Evolutionary conservation across 2,888 invertebrate genomes (phyloP).

Genomic region (Cataglyphis albicans): DNA sequence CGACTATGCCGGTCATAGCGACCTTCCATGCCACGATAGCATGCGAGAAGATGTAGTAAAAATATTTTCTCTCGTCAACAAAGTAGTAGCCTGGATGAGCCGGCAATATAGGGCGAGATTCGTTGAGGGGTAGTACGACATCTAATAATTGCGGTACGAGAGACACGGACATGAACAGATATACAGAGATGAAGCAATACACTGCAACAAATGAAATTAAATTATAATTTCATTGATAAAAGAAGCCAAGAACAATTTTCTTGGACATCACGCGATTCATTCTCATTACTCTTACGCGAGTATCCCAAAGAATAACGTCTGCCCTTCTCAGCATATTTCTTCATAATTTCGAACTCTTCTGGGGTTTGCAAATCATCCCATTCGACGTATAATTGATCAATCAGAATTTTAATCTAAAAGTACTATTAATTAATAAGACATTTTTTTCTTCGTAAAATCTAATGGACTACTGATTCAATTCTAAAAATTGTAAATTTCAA

Average conservation of each 20-base stretch:
- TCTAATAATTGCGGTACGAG: slow-evolving; percentile 23
- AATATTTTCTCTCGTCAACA: slow-evolving; percentile 26
- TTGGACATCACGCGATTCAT: not conserved
- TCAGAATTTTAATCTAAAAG: slow-evolving; percentile 31
- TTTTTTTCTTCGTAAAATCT: not conserved
- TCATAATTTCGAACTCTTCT: slow-evolving; percentile 40
- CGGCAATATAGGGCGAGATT: slow-evolving; percentile 27
- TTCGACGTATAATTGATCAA: not conserved
- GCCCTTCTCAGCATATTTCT: slow-evolving; percentile 27
- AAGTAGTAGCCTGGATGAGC: slow-evolving; percentile 22
- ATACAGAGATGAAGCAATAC: not conserved
- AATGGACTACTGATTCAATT: not conserved
- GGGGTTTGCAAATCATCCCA: slow-evolving; percentile 17
- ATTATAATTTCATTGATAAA: not conserved
- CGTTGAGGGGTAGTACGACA: slow-evolving; percentile 39
- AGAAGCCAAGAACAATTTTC: too few relatives aligned
- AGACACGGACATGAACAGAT: slow-evolving; percentile 18
- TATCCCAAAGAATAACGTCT: slow-evolving; percentile 28
- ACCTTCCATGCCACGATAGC: not conserved
- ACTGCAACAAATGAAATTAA: slow-evolving; percentile 1
- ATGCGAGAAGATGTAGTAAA: slow-evolving; percentile 6
- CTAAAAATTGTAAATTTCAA: not conserved
- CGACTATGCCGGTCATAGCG: slow-evolving; percentile 6
- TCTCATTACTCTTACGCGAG: slow-evolving; percentile 31
- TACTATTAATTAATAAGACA: not conserved